Evolutionary conservation across 1,140 invertebrate species (phyloP).

Genomic region (Diachasma alloeum): DNA sequence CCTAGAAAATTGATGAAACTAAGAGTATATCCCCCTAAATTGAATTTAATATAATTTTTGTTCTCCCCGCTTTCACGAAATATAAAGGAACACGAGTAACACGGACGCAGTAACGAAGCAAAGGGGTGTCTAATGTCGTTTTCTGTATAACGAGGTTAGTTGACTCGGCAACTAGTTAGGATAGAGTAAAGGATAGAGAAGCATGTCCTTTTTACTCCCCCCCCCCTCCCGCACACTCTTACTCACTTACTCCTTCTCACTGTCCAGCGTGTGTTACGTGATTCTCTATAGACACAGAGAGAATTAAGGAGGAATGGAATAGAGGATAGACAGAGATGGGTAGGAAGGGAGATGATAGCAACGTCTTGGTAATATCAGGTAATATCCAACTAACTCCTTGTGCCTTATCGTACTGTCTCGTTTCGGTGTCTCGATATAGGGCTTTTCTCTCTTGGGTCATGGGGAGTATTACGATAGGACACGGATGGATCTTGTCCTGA

Average conservation of each 20-base stretch:
- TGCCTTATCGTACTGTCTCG: background rate
- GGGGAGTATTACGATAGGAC: background rate
- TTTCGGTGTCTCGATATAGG: background rate
- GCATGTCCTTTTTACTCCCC: background rate
- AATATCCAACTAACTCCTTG: background rate
- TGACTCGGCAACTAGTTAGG: conserved; percentile 40
- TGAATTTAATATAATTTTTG: background rate
- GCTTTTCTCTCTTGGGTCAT: background rate
- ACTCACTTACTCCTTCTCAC: background rate
- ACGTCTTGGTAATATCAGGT: background rate
- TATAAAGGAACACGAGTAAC: background rate
- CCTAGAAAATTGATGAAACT: background rate
- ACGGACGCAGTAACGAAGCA: background rate
- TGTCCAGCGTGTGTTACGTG: background rate
- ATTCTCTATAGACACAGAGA: background rate
- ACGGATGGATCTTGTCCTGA: background rate
- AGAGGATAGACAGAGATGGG: background rate
- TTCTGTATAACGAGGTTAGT: conserved; percentile 47
- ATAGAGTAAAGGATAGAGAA: conserved; percentile 1
- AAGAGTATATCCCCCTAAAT: background rate
- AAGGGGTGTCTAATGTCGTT: conserved; percentile 38
- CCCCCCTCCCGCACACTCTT: background rate
- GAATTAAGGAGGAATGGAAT: background rate
- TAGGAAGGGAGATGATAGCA: background rate
- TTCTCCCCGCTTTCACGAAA: background rate